Conservation (phyloP, 2,888 invertebrate species). For the Frankliniella fusca region DNA sequence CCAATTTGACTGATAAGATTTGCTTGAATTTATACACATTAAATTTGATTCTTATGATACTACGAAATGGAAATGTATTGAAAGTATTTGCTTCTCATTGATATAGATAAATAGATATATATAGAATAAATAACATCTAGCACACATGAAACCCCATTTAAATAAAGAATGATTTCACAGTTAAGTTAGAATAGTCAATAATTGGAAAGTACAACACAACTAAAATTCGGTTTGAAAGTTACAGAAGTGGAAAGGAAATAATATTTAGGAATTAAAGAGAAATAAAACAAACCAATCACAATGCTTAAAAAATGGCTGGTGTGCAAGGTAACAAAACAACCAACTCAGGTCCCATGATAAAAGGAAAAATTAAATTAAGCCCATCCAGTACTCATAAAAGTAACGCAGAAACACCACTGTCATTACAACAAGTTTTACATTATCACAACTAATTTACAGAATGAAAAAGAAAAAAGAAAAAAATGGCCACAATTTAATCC, state of each 20-base stretch:
- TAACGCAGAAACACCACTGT: background rate
- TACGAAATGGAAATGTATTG: background rate
- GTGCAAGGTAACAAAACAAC: background rate
- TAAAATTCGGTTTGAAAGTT: background rate
- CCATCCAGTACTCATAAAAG: background rate
- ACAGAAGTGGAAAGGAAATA: background rate
- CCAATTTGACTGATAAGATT: background rate
- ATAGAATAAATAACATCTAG: background rate
- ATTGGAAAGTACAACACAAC: background rate
- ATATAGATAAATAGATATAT: no score
- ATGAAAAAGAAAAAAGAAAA: background rate
- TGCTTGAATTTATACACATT: background rate
- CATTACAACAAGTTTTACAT: background rate
- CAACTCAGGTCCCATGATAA: conserved; percentile 22
- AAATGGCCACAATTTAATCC: background rate
- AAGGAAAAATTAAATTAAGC: background rate
- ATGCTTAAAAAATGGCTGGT: background rate
- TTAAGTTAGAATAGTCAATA: background rate
- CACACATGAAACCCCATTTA: background rate
- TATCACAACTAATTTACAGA: conserved; percentile 12
- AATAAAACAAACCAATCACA: background rate
- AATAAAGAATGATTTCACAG: background rate
- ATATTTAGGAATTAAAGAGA: background rate
- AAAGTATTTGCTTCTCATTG: background rate
- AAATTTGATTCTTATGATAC: background rate